Percentiles rank a stretch among this genome's conserved stretches.
These are phyloP conservation scores for Mamestra configurata DNA, from an alignment of 1,140 invertebrate species.

Conservation along the genomic window DNA sequence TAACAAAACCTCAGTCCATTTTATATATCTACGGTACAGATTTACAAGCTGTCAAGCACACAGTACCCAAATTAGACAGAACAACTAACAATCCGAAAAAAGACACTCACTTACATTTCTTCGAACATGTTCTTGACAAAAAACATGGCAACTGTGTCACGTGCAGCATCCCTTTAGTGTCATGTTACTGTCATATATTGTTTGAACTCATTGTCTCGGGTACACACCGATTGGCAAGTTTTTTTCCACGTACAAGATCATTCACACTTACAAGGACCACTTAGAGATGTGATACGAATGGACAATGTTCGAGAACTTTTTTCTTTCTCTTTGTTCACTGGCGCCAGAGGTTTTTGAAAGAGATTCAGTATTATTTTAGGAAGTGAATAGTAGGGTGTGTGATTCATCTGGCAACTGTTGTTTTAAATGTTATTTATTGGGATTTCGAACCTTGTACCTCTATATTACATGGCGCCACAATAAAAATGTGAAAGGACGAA, in stretches of 20 bases:
- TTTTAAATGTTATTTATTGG: not conserved
- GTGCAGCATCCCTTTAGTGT: constrained; percentile 30
- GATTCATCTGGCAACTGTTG: constrained; percentile 20
- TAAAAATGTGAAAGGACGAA: not conserved
- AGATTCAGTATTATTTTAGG: constrained; percentile 4
- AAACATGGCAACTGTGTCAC: constrained; percentile 34
- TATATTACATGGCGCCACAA: not conserved
- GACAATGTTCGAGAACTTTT: constrained; percentile 36
- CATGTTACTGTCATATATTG: constrained; percentile 44
- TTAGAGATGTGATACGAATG: constrained; percentile 38
- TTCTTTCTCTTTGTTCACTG: constrained; percentile 19
- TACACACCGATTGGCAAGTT: constrained; percentile 25
- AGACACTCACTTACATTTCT: not conserved
- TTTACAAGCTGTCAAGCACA: not conserved
- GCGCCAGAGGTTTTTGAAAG: constrained; percentile 39
- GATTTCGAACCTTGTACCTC: not conserved
- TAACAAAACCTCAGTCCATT: too few relatives aligned
- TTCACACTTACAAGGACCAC: constrained; percentile 45
- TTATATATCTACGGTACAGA: too few relatives aligned
- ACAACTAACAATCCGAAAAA: not conserved
- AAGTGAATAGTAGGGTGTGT: not conserved
- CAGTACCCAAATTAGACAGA: not conserved
- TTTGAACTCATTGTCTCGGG: constrained; percentile 14
- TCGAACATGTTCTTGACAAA: constrained; percentile 15
- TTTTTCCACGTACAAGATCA: constrained; percentile 41